phyloP scores from a whole-genome alignment of 2,113 vertebrate genomes.

The Oreochromis niloticus region DNA sequence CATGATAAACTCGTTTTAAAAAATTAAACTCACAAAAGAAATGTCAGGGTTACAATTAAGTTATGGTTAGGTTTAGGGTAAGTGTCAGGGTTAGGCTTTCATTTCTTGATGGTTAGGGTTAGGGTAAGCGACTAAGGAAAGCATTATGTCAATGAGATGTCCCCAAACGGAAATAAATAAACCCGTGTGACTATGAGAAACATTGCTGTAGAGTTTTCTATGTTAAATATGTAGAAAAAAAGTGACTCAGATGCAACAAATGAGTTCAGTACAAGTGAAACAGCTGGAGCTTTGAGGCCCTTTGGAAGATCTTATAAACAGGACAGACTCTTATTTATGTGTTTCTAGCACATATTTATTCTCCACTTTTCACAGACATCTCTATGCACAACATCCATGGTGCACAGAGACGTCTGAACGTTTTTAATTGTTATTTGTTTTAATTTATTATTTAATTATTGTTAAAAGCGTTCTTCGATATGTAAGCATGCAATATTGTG shows the following conservation, averaged over 20 bases:
- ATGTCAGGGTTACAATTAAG: neutral
- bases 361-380: neutral
- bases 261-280: neutral
- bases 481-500: neutral
- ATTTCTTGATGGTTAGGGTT: neutral
- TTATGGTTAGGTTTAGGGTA: fast-evolving
- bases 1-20: neutral
- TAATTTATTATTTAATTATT: neutral
- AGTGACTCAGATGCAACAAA: neutral
- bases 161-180: neutral
- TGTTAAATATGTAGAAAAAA: neutral
- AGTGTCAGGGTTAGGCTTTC: fast-evolving
- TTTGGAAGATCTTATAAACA: too few species aligned
- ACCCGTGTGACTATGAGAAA: neutral
- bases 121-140: neutral
- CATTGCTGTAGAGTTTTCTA: neutral
- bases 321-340: fast-evolving
- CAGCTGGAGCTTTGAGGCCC: neutral
- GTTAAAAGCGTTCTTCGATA: neutral
- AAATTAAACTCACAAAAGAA: fast-evolving
- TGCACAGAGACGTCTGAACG: neutral
- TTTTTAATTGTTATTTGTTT: neutral
- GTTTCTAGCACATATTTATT: neutral
- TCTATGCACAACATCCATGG: fast-evolving
- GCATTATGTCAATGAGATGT: neutral